These are phyloP conservation scores for Rhopalosiphum maidis DNA, from an alignment of 1,140 invertebrate genomes.

Conservation along the genomic window DNA sequence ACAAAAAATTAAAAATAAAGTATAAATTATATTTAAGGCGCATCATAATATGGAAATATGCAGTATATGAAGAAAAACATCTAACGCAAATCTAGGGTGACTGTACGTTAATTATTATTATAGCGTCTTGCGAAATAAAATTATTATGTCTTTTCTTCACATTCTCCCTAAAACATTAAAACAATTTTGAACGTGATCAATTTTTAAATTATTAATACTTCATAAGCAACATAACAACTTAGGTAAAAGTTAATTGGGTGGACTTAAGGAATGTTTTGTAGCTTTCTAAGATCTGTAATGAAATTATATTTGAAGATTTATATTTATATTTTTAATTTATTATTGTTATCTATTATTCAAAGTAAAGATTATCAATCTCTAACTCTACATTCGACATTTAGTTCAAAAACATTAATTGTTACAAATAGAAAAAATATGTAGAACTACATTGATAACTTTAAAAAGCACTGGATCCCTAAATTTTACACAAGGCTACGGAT, in stretches of 20 bases:
- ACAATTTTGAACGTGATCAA: not conserved
- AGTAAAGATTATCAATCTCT: not conserved
- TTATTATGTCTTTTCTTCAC: no score
- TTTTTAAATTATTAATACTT: not conserved
- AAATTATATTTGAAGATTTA: not conserved
- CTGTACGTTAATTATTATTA: no score
- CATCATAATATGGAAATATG: not conserved
- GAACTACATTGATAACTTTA: not conserved
- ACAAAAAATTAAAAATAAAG: not conserved
- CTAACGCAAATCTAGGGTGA: no score
- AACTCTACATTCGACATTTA: not conserved
- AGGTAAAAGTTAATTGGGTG: not conserved
- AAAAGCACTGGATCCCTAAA: not conserved
- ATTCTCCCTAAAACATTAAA: no score
- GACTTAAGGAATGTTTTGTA: not conserved
- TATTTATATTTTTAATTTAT: not conserved
- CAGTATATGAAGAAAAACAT: not conserved
- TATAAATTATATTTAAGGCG: not conserved
- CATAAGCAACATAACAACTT: not conserved
- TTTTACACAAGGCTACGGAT: not conserved
- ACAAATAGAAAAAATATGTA: no score
- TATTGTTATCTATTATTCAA: not conserved
- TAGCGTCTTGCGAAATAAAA: no score
- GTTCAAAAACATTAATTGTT: no score
- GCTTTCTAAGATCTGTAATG: not conserved